Percentiles rank a stretch among this genome's conserved stretches.
Conservation (phyloP, 2,113 vertebrate genomes). For the Mustelus asterias region DNA sequence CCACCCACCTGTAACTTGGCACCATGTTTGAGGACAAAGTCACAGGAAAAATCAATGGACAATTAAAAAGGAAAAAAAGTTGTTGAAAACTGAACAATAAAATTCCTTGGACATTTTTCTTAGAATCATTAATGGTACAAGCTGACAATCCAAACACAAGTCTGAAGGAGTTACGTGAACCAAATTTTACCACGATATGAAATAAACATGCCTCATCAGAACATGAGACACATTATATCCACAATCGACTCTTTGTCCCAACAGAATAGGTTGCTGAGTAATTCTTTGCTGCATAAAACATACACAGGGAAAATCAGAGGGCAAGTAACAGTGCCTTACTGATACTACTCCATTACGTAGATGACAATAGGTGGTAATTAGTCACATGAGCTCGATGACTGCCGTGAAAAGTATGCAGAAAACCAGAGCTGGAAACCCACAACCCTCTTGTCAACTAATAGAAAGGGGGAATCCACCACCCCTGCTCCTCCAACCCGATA, state of each 20-base stretch:
- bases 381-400: neutral
- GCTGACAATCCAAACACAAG: neutral
- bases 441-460: neutral
- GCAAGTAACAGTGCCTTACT: neutral
- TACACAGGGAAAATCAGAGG: neutral
- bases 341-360: neutral
- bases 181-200: neutral
- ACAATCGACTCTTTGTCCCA: neutral
- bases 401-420: neutral
- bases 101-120: neutral
- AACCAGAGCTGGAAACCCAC: neutral
- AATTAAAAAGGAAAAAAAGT: neutral
- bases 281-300: neutral
- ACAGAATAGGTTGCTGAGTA: neutral
- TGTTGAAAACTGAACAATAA: neutral
- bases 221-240: neutral
- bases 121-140: neutral
- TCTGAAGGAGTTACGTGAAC: neutral
- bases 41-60: neutral
- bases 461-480: neutral
- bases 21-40: neutral
- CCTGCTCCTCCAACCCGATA: neutral
- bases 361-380: neutral
- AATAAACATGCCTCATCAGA: neutral
- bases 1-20: neutral